Evolutionary conservation across 1,140 invertebrate genomes (phyloP), one percentile per base, ranked within the genome.

Genomic region (Archegozetes longisetosus): DNA sequence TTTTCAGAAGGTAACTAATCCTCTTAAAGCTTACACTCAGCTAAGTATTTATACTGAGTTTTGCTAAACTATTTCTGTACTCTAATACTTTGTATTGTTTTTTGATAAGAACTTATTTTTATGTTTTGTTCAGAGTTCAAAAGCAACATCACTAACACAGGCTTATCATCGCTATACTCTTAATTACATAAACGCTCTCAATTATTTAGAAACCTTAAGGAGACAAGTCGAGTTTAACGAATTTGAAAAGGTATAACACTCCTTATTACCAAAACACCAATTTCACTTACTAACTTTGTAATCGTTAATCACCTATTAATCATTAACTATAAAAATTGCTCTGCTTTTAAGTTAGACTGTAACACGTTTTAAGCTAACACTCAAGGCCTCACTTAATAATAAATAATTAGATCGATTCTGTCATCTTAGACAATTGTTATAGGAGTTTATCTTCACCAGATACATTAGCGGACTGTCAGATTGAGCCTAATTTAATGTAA

Each of bases 161-260:
- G 79, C 80, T 1, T 81, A 78, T 66, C 79, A 81, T 66, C 71
- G 77, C 13, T 81, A 81, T 65, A 78, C 79, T 23, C 69, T 81
- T 3, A 81, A 81, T 66, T 81, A 81, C 67, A 78, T 78, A 52
- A 80, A 79, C 67, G 79, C 79, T 26, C 69, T 81, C 24, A 77
- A 77, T 61, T 80, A 81, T 67, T 67, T 81, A 62, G 79, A 81
- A 66, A 78, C 77, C 17, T 66, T 81, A 4, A 64, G 79, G 57
- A 67, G 77, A 58, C 76, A 81, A 62, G 69, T 76, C 27, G 78
- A 81, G 58, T 81, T 81, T 66, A 72, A 69, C 58, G 78, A 81
- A 67, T 81, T 80, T 70, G 79, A 81, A 72, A 79, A 80, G 73
- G 79, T 80, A 70, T 67, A 63, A 60, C 49, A 40, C 2, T 40